A percentile compares a stretch with the other conserved stretches of the same genome.
Conservation (phyloP, 1,140 invertebrate species). For the Ips typographus region DNA sequence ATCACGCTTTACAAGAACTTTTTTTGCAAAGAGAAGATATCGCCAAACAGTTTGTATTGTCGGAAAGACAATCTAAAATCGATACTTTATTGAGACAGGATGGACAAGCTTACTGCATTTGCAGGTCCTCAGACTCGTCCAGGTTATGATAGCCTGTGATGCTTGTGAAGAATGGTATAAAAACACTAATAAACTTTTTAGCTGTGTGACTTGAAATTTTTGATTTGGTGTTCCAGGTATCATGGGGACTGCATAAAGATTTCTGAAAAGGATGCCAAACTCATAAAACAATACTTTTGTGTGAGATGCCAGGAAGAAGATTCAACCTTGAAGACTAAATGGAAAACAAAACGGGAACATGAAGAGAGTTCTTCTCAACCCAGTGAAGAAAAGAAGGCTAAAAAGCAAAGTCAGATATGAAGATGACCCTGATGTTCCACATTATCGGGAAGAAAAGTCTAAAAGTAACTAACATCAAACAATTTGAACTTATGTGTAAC, state of each 20-base stretch:
- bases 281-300: slow-evolving; percentile 93
- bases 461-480: slow-evolving; percentile 20
- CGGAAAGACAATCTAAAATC: slow-evolving; percentile 89
- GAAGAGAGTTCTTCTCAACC: slow-evolving; percentile 31
- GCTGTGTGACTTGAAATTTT: too few relatives aligned
- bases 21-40: slow-evolving; percentile 93
- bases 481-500: too few relatives aligned
- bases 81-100: slow-evolving; percentile 85
- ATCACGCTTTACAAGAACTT: too few relatives aligned
- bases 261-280: slow-evolving; percentile 87
- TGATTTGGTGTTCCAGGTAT: slow-evolving; percentile 67
- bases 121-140: slow-evolving; percentile 86
- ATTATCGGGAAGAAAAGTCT: neutral
- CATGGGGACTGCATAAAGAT: slow-evolving; percentile 97
- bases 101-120: slow-evolving; percentile 92
- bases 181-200: too few relatives aligned
- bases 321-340: slow-evolving; percentile 76
- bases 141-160: slow-evolving; percentile 97
- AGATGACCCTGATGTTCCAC: slow-evolving; percentile 8
- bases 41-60: slow-evolving; percentile 84
- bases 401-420: slow-evolving; percentile 53
- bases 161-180: slow-evolving; percentile 90
- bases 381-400: slow-evolving; percentile 55
- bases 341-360: slow-evolving; percentile 66
- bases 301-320: slow-evolving; percentile 80